phyloP scores from a whole-genome alignment of 1,140 invertebrate species.

The Leptestheria dahalacensis region DNA sequence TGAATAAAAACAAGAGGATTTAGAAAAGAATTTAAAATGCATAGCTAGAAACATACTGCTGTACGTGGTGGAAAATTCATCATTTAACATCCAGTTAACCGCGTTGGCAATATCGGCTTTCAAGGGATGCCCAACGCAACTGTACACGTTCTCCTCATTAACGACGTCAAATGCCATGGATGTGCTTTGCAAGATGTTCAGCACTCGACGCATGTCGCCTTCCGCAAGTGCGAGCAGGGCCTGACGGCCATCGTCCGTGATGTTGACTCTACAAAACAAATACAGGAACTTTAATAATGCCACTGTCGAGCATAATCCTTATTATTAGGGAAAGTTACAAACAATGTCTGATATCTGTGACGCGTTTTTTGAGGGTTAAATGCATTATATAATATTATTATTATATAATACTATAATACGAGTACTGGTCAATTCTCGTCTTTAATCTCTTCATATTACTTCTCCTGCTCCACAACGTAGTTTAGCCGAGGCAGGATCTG shows the following conservation, averaged over 20 bases:
- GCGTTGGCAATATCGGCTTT: constrained; percentile 79
- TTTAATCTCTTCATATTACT: constrained; percentile 37
- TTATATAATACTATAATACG: no score
- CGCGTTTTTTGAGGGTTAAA: no score
- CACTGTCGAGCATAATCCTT: no score
- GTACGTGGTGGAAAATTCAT: constrained; percentile 61
- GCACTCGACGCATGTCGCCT: constrained; percentile 96
- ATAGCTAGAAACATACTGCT: constrained; percentile 53
- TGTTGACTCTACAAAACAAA: constrained; percentile 47
- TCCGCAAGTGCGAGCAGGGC: constrained; percentile 76
- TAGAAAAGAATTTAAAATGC: not conserved
- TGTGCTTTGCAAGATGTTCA: constrained; percentile 92
- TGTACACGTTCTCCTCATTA: constrained; percentile 84
- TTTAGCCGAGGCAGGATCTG: constrained; percentile 84
- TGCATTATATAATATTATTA: no score
- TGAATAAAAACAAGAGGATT: constrained; percentile 26
- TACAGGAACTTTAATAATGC: not conserved
- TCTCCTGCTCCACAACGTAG: constrained; percentile 69
- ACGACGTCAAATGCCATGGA: constrained; percentile 67
- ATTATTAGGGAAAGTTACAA: constrained; percentile 2
- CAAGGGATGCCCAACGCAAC: constrained; percentile 89
- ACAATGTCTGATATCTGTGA: no score
- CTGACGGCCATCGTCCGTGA: constrained; percentile 78
- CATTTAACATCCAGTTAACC: constrained; percentile 75
- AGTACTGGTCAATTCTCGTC: no score